These are phyloP conservation scores for Cephus pygmeus DNA, from an alignment of 2,888 invertebrate species.

Conservation along the genomic window DNA sequence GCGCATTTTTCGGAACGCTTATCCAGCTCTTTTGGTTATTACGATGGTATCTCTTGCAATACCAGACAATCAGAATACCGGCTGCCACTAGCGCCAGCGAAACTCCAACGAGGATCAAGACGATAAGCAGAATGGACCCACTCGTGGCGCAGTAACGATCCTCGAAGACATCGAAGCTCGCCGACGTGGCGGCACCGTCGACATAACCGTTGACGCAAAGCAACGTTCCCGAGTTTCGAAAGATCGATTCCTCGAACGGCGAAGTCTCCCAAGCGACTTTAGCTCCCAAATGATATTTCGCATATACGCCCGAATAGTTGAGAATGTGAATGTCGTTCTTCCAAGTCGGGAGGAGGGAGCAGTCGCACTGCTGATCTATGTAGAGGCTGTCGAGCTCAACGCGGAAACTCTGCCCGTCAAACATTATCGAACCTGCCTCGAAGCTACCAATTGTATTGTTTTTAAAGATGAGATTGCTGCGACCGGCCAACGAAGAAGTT, in stretches of 20 bases:
- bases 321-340: slow-evolving; percentile 57
- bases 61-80: slow-evolving; percentile 48
- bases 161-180: slow-evolving; percentile 54
- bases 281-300: slow-evolving; percentile 42
- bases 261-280: not conserved
- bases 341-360: slow-evolving; percentile 66
- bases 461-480: slow-evolving; percentile 72
- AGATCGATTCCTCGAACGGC: slow-evolving; percentile 42
- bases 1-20: slow-evolving; percentile 59
- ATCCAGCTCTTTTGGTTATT: slow-evolving; percentile 62
- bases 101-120: slow-evolving; percentile 41
- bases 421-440: slow-evolving; percentile 70
- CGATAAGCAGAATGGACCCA: slow-evolving; percentile 51
- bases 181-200: slow-evolving; percentile 28
- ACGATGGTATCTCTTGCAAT: slow-evolving; percentile 59
- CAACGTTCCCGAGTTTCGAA: slow-evolving; percentile 54
- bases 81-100: slow-evolving; percentile 37
- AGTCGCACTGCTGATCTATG: slow-evolving; percentile 72
- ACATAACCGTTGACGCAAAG: slow-evolving; percentile 46
- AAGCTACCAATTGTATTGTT: slow-evolving; percentile 73
- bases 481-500: slow-evolving; percentile 64
- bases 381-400: slow-evolving; percentile 72
- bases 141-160: slow-evolving; percentile 49
- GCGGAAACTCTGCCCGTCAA: slow-evolving; percentile 70
- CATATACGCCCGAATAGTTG: slow-evolving; percentile 57